These are phyloP conservation scores for Lepilemur ruficaudatus DNA, from an alignment of 2,797 vertebrate species.

Conservation along the genomic window DNA sequence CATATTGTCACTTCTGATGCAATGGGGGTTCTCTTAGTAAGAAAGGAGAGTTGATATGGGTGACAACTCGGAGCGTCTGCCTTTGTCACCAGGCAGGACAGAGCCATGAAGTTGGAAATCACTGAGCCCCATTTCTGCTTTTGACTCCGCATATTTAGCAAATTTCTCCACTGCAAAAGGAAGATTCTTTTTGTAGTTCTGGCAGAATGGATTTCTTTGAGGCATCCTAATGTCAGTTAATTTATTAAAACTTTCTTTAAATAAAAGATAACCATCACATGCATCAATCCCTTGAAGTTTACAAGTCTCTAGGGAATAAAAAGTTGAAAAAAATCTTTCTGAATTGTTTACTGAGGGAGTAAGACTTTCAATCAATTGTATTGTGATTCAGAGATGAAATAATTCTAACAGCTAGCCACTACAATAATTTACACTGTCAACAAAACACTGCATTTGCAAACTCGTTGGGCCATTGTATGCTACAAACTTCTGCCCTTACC, in stretches of 20 bases:
- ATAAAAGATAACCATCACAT: constrained; percentile 20
- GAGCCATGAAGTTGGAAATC: background rate
- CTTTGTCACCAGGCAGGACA: background rate
- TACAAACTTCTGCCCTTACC: background rate
- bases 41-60: background rate
- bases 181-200: background rate
- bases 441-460: background rate
- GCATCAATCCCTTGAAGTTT: background rate
- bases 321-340: background rate
- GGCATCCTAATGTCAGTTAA: background rate
- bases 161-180: background rate
- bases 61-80: background rate
- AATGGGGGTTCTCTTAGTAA: background rate
- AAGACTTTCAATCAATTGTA: background rate
- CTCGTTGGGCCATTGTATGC: background rate
- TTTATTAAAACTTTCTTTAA: constrained; percentile 8
- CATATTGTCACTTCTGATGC: background rate
- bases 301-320: background rate
- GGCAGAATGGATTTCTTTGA: background rate
- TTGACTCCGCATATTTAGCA: background rate
- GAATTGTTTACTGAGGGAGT: background rate
- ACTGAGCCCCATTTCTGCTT: background rate
- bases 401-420: background rate
- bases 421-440: background rate
- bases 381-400: background rate